Base-by-base conservation (phyloP, 2,113 vertebrate species). In the Azemiops feae region DNA sequence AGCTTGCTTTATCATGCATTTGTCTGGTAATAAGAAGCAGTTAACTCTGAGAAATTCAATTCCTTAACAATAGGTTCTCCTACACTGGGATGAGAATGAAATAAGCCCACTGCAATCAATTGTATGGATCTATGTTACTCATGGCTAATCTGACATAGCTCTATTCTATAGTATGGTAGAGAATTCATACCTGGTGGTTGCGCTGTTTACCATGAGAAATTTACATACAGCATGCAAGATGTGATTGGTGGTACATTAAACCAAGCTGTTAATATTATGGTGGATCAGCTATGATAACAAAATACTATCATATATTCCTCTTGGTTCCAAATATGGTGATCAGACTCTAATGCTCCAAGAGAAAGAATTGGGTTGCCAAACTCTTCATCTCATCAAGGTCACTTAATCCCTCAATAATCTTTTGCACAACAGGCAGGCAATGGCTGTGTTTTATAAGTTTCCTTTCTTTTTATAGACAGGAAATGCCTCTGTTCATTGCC, bases 361-460 rank as follows among this genome's bases (percentile, higher is more conserved):
- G 12, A 14, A 18, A 92, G 74, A 22, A 85, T 39, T 55, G 45
- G 45, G 45, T 45, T 45, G 45, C 45, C 45, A 45, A 43, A 43
- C 43, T 43, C 94, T 93, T 74, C 30, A 50, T 0, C 64, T 88
- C 47, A 43, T 18, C 45, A 92, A 30, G 89, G 14, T 9, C 85
- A 45, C 1, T 89, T 95, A 91, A 92, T 90, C 0, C 88, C 52
- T 90, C 89, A 54, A 30, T 92, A 90, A 57, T 92, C 54, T 81
- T 90, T 60, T 93, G 34, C 25, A 20, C 64, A 20, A 11, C 25
- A 94, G 45, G 57, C 25, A 94, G 45, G 57, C 1, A 92, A 34
- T 60, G 93, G 86, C 11, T 93, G 0, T 10, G 85, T 93, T 64
- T 55, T 57, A 93, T 93, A 91, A 0, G 0, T 92, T 92, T 94